Evolutionary conservation across 2,888 invertebrate genomes (phyloP).

Genomic region (Endomychus coccineus): DNA sequence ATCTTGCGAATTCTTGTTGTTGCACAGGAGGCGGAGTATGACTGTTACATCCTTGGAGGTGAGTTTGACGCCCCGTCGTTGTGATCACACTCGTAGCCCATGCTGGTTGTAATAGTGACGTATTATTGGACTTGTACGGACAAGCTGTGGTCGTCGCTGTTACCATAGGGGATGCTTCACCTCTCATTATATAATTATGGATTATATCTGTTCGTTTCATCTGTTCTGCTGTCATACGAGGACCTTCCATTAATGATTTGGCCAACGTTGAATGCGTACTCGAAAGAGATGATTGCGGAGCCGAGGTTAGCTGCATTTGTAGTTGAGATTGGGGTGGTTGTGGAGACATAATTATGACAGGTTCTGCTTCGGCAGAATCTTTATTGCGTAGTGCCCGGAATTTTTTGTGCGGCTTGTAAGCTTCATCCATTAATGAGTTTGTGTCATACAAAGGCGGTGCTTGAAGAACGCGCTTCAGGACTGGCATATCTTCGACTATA

Average conservation of each 20-base stretch:
- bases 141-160: conserved; percentile 48
- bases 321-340: conserved; percentile 34
- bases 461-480: conserved; percentile 83
- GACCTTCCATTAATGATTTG: conserved; percentile 86
- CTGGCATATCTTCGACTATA: conserved; percentile 84
- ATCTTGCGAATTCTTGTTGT: conserved; percentile 43
- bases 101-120: conserved; percentile 38
- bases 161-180: conserved; percentile 52
- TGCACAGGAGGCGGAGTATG: conserved; percentile 28
- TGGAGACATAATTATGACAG: conserved; percentile 46
- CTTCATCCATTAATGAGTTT: conserved; percentile 87
- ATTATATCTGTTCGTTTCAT: conserved; percentile 87
- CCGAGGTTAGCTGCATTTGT: conserved; percentile 28
- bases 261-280: conserved; percentile 86
- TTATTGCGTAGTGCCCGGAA: conserved; percentile 76
- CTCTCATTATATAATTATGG: conserved; percentile 84
- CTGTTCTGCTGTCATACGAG: conserved; percentile 88
- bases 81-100: conserved; percentile 56
- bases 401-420: conserved; percentile 93
- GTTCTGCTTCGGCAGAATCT: conserved; percentile 72
- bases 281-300: conserved; percentile 58
- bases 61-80: conserved; percentile 47
- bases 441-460: conserved; percentile 89
- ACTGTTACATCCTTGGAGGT: conserved; percentile 42
- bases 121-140: conserved; percentile 34